Evolutionary conservation across 2,888 invertebrate species (phyloP).

Genomic region (Zele albiditarsus): DNA sequence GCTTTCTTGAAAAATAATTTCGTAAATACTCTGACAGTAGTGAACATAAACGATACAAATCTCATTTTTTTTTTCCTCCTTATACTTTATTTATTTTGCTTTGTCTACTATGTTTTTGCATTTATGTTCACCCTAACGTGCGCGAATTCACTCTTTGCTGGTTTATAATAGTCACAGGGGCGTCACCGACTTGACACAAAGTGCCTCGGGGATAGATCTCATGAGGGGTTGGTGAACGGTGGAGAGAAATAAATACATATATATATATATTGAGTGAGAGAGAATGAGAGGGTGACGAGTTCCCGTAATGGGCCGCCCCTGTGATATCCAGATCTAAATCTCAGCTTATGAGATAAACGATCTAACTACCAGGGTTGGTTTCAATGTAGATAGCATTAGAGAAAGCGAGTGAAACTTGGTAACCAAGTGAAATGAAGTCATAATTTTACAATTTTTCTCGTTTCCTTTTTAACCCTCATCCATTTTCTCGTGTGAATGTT

Average conservation of each 20-base stretch:
- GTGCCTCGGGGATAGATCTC: slow-evolving; percentile 41
- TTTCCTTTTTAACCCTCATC: slow-evolving; percentile 33
- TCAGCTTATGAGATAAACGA: slow-evolving; percentile 66
- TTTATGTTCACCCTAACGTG: slow-evolving; percentile 12
- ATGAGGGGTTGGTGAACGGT: slow-evolving; percentile 1
- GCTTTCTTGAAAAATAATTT: slow-evolving; percentile 22
- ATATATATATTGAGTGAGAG: background rate
- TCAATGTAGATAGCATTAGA: slow-evolving; percentile 6
- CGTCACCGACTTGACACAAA: slow-evolving; percentile 42
- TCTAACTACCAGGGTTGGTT: slow-evolving; percentile 62
- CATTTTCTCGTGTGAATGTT: slow-evolving; percentile 53
- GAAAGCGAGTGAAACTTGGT: slow-evolving; percentile 31
- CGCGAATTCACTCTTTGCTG: slow-evolving; percentile 24
- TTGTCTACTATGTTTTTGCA: background rate
- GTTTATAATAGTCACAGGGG: slow-evolving; percentile 40
- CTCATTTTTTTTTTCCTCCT: slow-evolving; percentile 1
- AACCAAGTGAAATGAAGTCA: slow-evolving; percentile 21
- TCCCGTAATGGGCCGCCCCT: slow-evolving; percentile 53
- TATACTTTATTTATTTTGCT: background rate
- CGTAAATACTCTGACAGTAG: slow-evolving; percentile 18
- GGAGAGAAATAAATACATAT: background rate
- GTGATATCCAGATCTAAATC: slow-evolving; percentile 64
- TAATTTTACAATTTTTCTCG: slow-evolving; percentile 14
- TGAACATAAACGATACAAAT: slow-evolving; percentile 17
- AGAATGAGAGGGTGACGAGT: slow-evolving; percentile 38